Evolutionary conservation across 1,140 invertebrate genomes (phyloP).

Genomic region (Meloidogyne hapla): DNA sequence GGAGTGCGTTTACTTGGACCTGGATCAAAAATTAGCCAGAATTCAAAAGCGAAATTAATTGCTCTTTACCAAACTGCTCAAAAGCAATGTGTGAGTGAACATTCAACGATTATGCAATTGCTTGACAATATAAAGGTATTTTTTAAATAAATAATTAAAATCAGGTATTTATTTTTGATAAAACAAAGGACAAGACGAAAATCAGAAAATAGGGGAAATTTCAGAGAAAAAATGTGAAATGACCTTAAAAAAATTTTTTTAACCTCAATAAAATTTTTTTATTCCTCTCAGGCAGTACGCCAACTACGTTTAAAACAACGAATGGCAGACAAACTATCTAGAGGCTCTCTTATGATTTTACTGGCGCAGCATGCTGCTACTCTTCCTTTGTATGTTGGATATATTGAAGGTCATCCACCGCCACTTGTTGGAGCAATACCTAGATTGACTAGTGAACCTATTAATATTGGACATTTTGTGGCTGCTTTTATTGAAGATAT

Average conservation of each 20-base stretch:
- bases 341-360: slow-evolving; percentile 92
- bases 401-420: slow-evolving; percentile 78
- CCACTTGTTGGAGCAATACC: slow-evolving; percentile 84
- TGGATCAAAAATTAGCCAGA: slow-evolving; percentile 37
- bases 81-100: slow-evolving; percentile 46
- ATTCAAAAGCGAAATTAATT: slow-evolving; percentile 33
- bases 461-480: slow-evolving; percentile 81
- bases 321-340: slow-evolving; percentile 48
- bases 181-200: too few relatives aligned
- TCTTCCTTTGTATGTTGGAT: slow-evolving; percentile 86
- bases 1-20: slow-evolving; percentile 35
- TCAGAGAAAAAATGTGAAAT: too few relatives aligned
- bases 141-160: too few relatives aligned
- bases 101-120: slow-evolving; percentile 30
- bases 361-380: slow-evolving; percentile 84
- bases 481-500: slow-evolving; percentile 91
- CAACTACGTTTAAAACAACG: slow-evolving; percentile 44
- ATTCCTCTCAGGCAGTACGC: slow-evolving; percentile 22
- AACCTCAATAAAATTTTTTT: neutral
- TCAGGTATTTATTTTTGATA: too few relatives aligned
- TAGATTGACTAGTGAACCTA: slow-evolving; percentile 70
- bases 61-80: slow-evolving; percentile 42
- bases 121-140: slow-evolving; percentile 13
- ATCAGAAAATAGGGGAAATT: too few relatives aligned
- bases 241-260: too few relatives aligned